Evolutionary conservation across 2,888 invertebrate genomes (phyloP).

Genomic region (Hirtodrosophila trivittata): DNA sequence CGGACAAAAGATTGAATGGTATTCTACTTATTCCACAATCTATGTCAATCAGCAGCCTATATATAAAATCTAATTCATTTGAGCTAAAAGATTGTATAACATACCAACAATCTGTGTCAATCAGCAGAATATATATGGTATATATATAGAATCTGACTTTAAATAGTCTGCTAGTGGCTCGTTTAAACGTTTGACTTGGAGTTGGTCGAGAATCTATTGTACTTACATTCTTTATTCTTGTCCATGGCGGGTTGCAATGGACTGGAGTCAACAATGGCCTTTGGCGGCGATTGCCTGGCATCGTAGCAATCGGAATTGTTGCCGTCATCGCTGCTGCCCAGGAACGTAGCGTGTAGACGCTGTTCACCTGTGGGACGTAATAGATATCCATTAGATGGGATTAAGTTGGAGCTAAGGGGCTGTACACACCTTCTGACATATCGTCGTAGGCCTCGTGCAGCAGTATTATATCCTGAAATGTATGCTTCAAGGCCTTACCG

Average conservation of each 20-base stretch:
- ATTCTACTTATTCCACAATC: too few relatives aligned
- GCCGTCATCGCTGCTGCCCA: slow-evolving; percentile 83
- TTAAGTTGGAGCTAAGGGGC: not conserved
- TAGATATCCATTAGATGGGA: too few relatives aligned
- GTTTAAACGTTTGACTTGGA: too few relatives aligned
- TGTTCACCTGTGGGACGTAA: slow-evolving; percentile 79
- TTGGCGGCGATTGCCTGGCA: slow-evolving; percentile 89
- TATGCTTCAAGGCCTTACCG: slow-evolving; percentile 81
- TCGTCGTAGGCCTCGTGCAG: slow-evolving; percentile 83
- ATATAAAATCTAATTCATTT: too few relatives aligned
- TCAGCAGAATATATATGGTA: too few relatives aligned
- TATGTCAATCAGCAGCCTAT: too few relatives aligned
- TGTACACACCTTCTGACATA: slow-evolving; percentile 83
- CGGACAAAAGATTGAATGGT: not conserved
- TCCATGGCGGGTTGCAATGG: slow-evolving; percentile 96
- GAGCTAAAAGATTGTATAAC: too few relatives aligned
- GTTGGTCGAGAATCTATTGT: too few relatives aligned
- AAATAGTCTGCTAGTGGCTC: too few relatives aligned
- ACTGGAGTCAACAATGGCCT: slow-evolving; percentile 96
- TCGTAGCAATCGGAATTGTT: slow-evolving; percentile 83
- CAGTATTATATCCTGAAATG: slow-evolving; percentile 82
- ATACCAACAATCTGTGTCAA: too few relatives aligned
- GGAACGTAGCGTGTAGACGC: slow-evolving; percentile 82
- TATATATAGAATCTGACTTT: too few relatives aligned
- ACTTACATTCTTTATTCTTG: slow-evolving; percentile 98